phyloP scores from a whole-genome alignment of 30 jellyfish, hydroid and myxozoan species.

The Aurelia coerulea region DNA sequence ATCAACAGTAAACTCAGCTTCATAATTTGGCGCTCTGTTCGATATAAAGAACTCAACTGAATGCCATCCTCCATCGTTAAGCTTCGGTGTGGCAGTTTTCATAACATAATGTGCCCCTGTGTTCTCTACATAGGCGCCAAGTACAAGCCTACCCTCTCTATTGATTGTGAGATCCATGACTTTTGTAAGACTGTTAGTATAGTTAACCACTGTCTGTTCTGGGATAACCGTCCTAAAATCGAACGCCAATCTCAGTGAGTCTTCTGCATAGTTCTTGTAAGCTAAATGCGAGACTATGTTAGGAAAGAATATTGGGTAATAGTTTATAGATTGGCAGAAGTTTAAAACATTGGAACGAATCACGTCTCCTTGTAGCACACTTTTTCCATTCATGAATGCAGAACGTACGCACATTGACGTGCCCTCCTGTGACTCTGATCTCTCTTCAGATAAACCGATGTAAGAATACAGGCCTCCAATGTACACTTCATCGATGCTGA shows the following conservation, averaged over 20 bases:
- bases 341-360: conserved; percentile 21
- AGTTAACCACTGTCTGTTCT: conserved; percentile 78
- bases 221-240: conserved; percentile 88
- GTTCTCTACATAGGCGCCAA: conserved; percentile 74
- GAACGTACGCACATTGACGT: conserved; percentile 73
- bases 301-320: conserved; percentile 90
- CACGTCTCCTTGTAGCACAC: conserved; percentile 32
- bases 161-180: conserved; percentile 70
- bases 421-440: conserved; percentile 85
- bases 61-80: conserved; percentile 98
- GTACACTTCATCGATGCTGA: conserved; percentile 79
- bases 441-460: conserved; percentile 66
- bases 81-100: conserved; percentile 78
- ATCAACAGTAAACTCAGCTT: conserved; percentile 90
- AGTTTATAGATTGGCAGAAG: conserved; percentile 72
- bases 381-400: conserved; percentile 72
- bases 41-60: conserved; percentile 76
- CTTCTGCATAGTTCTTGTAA: conserved; percentile 43
- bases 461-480: conserved; percentile 88
- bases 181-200: conserved; percentile 74
- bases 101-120: conserved; percentile 70
- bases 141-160: conserved; percentile 85
- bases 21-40: conserved; percentile 80
- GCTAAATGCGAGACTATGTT: conserved; percentile 90
- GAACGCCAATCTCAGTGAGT: conserved; percentile 66